Evolutionary conservation across 2,888 invertebrate genomes (phyloP), one percentile per base, ranked within the genome.

Genomic region (Formica aserva): DNA sequence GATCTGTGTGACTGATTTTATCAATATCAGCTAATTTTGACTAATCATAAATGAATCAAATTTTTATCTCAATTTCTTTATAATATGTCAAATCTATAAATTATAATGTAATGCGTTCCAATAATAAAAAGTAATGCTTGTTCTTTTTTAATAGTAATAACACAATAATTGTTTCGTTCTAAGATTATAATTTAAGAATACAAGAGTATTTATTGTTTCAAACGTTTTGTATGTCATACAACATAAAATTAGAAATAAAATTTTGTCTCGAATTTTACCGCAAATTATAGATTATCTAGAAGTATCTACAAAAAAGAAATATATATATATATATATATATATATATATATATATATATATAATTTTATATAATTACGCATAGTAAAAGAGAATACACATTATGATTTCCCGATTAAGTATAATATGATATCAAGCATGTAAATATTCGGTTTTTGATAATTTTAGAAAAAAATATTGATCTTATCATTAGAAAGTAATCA

Each of bases 41-140:
- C 15, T 22, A 15, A 65, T 22, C 6, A 11, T 65, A 38, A 65
- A 22, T 65, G 8, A 22, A 48, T 15, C 41, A 22, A 75, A 18
- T 63, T 32, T 75, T 65, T 76, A 65, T 65, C 62, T 76, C 35
- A 32, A 41, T 76, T 48, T 26, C 1, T 26, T 26, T 26, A 26
- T 26, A 26, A 26, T 26, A 26, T 26, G 1, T 26, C 26, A 26
- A 26, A 26, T 26, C 0, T 26, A 26, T 26, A 26, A 26, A 26
- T 26, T 26, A 26, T 26, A 26, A 26, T 26, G 26, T 26, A 26
- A 26, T 26, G 26, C 26, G 26, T 26, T 26, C 0, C 26, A 26
- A 26, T 26, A 26, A 26, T 26, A 26, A 26, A 26, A 26, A 26
- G 26, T 26, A 26, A 26, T 26, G 26, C 26, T 26, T 9, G 9